Evolutionary conservation across 2,113 vertebrate species (phyloP), one percentile per base, ranked within the genome.

Genomic region (Centropristis striata): DNA sequence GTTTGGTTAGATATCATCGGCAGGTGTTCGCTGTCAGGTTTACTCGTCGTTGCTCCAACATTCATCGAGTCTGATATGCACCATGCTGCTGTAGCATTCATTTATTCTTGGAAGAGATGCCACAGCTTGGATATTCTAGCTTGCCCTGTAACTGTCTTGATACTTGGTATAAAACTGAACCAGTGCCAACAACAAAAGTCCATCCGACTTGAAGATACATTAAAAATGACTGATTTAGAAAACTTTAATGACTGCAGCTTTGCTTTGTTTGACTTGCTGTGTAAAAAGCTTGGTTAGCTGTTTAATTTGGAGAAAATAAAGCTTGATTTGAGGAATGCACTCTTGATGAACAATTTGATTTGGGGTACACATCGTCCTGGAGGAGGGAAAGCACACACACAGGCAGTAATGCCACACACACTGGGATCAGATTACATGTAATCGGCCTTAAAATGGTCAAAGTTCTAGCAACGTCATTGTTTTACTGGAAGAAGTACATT

Each of bases 1-100:
- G 81, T 84, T 80, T 75, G 80, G 81, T 83, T 61, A 49, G 55
- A 90, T 72, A 75, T 82, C 66, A 65, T 75, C 80, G 49, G 90
- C 88, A 89, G 90, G 85, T 88, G 88, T 81, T 81, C 13, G 2
- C 85, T 86, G 80, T 86, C 81, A 82, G 75, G n/a, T 78, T 80
- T 44, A 59, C 71, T 80, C 57, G 54, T 42, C 5, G 23, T 71
- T 71, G 64, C 73, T 75, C 47, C 70, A 66, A 54, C 74, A 55
- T 83, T 87, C 57, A 85, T 85, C 67, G 61, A 36, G 54, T 53
- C 39, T 89, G 85, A 84, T 82, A 36, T 59, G 70, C 78, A 78
- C 69, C 78, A 58, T 65, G 77, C 71, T 88, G 85, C 71, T 73
- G 71, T 28, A 78, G 59, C 74, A 73, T 78, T 69, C 60, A 69